phyloP scores from a whole-genome alignment of 2,113 vertebrate species.

The Psettodes erumei region DNA sequence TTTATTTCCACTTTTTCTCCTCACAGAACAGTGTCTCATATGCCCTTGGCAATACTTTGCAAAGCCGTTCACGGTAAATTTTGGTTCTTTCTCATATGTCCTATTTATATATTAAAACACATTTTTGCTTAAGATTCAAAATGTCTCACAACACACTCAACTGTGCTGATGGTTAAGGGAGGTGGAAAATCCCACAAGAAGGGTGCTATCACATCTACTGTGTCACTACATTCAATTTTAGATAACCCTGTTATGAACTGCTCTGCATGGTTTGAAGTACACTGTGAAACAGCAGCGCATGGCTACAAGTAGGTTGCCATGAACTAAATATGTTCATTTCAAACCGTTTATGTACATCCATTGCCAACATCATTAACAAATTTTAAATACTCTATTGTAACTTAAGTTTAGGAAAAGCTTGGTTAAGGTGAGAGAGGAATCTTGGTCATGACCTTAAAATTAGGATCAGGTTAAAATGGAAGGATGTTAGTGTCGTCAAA shows the following conservation, averaged over 20 bases:
- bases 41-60: background rate
- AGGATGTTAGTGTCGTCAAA: too few relatives aligned
- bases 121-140: background rate
- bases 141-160: background rate
- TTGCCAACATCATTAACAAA: background rate
- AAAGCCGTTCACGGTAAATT: background rate
- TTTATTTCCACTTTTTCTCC: conserved; percentile 61
- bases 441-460: too few relatives aligned
- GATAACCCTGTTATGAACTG: background rate
- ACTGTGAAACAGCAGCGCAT: background rate
- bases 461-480: too few relatives aligned
- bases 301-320: background rate
- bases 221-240: background rate
- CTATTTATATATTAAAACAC: background rate
- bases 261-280: background rate
- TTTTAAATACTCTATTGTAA: too few relatives aligned
- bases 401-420: too few relatives aligned
- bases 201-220: background rate
- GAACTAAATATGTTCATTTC: background rate
- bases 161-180: background rate
- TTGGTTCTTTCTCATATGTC: background rate
- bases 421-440: too few relatives aligned
- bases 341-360: background rate
- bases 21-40: conserved; percentile 8
- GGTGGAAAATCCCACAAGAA: background rate